phyloP scores from a whole-genome alignment of 1,140 invertebrate genomes.

The Leptonema lineaticorne region DNA sequence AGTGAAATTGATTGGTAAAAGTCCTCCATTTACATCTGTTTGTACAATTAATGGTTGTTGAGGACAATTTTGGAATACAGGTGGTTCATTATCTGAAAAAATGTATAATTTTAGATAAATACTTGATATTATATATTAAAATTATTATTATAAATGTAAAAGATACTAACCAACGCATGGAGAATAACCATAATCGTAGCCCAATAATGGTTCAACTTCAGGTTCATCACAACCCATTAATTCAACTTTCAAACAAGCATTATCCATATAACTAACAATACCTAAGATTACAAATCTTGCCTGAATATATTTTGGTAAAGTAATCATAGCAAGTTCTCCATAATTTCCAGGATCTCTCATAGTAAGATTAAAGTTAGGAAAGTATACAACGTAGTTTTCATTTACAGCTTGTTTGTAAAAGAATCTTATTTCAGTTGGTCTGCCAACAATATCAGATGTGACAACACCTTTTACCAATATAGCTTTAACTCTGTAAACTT shows the following conservation, averaged over 20 bases:
- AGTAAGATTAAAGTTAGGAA: conserved; percentile 92
- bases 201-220: conserved; percentile 74
- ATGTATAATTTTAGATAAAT: not conserved
- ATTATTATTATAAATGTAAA: not conserved
- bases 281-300: conserved; percentile 91
- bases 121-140: not conserved
- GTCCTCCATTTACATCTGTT: conserved; percentile 80
- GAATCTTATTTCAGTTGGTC: conserved; percentile 93
- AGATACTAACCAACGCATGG: conserved; percentile 76
- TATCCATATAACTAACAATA: conserved; percentile 95
- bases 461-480: conserved; percentile 92
- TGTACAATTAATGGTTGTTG: conserved; percentile 87
- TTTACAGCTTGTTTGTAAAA: conserved; percentile 94
- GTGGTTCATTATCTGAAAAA: conserved; percentile 85
- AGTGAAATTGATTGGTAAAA: conserved; percentile 88
- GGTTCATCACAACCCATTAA: conserved; percentile 93
- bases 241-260: conserved; percentile 95
- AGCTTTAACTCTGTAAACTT: conserved; percentile 86
- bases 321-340: conserved; percentile 94
- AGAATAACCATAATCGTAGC: conserved; percentile 92
- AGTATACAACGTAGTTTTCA: conserved; percentile 95
- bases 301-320: conserved; percentile 88
- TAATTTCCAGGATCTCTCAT: conserved; percentile 92
- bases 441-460: conserved; percentile 90
- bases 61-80: conserved; percentile 94